phyloP scores from a whole-genome alignment of 2,888 invertebrate genomes.

The Steromphala cineraria region DNA sequence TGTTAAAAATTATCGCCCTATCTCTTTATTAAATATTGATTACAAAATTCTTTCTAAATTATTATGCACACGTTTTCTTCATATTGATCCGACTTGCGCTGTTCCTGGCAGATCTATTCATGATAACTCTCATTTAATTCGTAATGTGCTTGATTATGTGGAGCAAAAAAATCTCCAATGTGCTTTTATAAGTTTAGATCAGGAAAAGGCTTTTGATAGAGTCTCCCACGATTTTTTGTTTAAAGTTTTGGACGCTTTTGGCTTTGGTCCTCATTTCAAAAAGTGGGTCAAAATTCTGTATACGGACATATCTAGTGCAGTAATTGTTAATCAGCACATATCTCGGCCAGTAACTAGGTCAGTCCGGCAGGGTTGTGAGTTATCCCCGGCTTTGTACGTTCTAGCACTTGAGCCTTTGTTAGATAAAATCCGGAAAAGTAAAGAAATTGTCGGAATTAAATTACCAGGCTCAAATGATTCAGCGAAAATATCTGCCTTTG shows the following conservation, averaged over 20 bases:
- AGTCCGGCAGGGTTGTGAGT: slow-evolving; percentile 17
- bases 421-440: not conserved
- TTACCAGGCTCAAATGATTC: slow-evolving; percentile 22
- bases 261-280: slow-evolving; percentile 41
- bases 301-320: slow-evolving; percentile 35
- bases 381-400: slow-evolving; percentile 24
- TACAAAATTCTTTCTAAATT: slow-evolving; percentile 47
- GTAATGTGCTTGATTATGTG: slow-evolving; percentile 42
- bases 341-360: slow-evolving; percentile 22
- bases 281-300: slow-evolving; percentile 45
- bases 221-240: slow-evolving; percentile 44
- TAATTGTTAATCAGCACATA: slow-evolving; percentile 40
- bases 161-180: slow-evolving; percentile 38
- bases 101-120: slow-evolving; percentile 43
- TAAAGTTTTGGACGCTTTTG: slow-evolving; percentile 37
- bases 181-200: slow-evolving; percentile 45
- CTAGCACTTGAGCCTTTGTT: slow-evolving; percentile 20
- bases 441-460: not conserved
- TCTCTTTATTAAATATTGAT: slow-evolving; percentile 45
- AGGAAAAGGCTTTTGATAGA: slow-evolving; percentile 52
- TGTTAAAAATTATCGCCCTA: slow-evolving; percentile 47
- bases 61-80: slow-evolving; percentile 39
- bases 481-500: slow-evolving; percentile 13
- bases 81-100: slow-evolving; percentile 43
- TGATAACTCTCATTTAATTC: slow-evolving; percentile 43